Evolutionary conservation across 1,140 invertebrate species (phyloP).

Genomic region (Lamellibrachia luymesi): DNA sequence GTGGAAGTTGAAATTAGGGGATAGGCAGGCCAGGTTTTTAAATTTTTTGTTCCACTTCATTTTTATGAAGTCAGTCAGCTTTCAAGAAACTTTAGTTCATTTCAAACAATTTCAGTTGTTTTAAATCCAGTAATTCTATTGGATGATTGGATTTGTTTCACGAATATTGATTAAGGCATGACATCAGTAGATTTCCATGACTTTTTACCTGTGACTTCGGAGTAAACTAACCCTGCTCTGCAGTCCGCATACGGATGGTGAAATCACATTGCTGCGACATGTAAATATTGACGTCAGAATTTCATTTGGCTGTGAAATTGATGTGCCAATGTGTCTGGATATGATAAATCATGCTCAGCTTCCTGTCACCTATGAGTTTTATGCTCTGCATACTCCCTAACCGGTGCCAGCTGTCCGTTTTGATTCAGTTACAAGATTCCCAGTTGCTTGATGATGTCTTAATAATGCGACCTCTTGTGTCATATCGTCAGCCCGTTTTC

Average conservation of each 20-base stretch:
- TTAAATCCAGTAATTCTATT: background rate
- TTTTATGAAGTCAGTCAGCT: no score
- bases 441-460: background rate
- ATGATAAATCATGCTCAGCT: background rate
- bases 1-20: no score
- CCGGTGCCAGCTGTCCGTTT: background rate
- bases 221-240: background rate
- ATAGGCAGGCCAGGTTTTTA: no score
- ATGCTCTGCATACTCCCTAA: background rate
- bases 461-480: background rate
- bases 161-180: background rate
- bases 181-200: background rate
- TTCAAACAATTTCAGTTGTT: background rate
- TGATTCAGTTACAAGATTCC: background rate
- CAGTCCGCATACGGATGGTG: background rate
- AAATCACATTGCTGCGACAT: background rate
- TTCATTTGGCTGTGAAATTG: slow-evolving; percentile 5
- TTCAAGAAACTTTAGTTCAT: background rate
- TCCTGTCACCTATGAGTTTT: background rate
- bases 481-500: background rate
- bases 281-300: background rate
- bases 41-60: no score
- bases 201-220: background rate
- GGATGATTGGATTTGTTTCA: background rate
- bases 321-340: background rate